Evolutionary conservation across 2,888 invertebrate species (phyloP).

Genomic region (Agonopterix alstromeriana): DNA sequence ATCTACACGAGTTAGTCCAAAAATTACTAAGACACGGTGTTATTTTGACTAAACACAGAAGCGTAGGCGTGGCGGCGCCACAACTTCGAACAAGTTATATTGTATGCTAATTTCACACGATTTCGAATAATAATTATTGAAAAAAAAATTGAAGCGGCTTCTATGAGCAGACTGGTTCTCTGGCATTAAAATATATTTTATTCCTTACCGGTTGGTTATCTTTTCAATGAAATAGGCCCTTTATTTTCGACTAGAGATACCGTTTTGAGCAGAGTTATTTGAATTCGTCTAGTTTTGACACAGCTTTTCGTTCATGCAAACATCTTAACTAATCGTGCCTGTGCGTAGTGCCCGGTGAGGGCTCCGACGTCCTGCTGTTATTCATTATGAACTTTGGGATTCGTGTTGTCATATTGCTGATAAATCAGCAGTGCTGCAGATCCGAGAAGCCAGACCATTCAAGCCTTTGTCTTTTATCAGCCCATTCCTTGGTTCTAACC

Average conservation of each 20-base stretch:
- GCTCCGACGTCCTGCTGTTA: too few species aligned
- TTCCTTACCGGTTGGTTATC: slow-evolving; percentile 21
- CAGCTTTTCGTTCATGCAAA: too few species aligned
- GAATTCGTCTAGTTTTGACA: too few species aligned
- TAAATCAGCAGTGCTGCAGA: too few species aligned
- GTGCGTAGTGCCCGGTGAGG: too few species aligned
- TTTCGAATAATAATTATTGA: slow-evolving; percentile 62
- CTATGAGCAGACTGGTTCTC: slow-evolving; percentile 44
- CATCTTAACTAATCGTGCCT: too few species aligned
- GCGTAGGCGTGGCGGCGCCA: slow-evolving; percentile 56
- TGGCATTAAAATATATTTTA: slow-evolving; percentile 19
- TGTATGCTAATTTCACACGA: slow-evolving; percentile 63
- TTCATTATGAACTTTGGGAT: too few species aligned
- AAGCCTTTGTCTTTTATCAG: too few species aligned
- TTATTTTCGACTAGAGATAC: slow-evolving; percentile 7
- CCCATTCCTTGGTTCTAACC: too few species aligned
- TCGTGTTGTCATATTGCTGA: too few species aligned
- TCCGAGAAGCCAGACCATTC: too few species aligned
- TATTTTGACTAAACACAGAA: slow-evolving; percentile 10
- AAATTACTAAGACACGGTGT: slow-evolving; percentile 17
- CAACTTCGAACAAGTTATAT: slow-evolving; percentile 48
- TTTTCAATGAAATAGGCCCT: slow-evolving; percentile 7
- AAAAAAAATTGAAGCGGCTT: slow-evolving; percentile 51
- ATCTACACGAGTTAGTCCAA: not conserved
- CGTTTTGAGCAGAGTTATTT: slow-evolving; percentile 3